These are phyloP conservation scores for Heliangelus exortis DNA, from an alignment of 2,797 vertebrate genomes.

Conservation along the genomic window DNA sequence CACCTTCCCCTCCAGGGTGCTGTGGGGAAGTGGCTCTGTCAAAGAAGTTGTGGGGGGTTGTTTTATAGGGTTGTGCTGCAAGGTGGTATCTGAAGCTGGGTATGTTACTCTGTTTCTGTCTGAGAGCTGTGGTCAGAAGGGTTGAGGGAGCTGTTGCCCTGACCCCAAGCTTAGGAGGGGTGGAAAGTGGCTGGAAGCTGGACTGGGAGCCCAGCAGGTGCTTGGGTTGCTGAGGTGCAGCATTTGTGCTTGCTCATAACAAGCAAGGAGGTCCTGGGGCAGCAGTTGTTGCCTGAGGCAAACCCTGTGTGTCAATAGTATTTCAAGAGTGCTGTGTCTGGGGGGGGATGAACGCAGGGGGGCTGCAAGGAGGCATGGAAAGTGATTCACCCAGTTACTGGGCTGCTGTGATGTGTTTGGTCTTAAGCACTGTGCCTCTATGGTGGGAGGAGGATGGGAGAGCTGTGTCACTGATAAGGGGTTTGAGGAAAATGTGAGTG, in stretches of 20 bases:
- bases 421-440: background rate
- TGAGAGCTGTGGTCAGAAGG: too few relatives aligned
- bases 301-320: background rate
- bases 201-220: background rate
- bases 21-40: background rate
- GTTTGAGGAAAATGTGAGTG: background rate
- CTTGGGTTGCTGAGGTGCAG: background rate
- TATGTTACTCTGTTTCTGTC: background rate
- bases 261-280: background rate
- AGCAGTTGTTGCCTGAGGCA: background rate
- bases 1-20: background rate
- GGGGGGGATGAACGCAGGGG: background rate
- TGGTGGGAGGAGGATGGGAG: background rate
- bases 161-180: background rate
- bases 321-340: background rate
- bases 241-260: background rate
- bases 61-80: background rate
- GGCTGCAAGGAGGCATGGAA: background rate
- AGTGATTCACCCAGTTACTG: background rate
- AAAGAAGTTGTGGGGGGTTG: accelerated
- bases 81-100: background rate
- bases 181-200: background rate
- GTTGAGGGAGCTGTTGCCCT: background rate
- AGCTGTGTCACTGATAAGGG: background rate
- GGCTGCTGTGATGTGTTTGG: background rate